Base-by-base conservation (phyloP, 2,888 invertebrate genomes). In the Coleophora deauratella region DNA sequence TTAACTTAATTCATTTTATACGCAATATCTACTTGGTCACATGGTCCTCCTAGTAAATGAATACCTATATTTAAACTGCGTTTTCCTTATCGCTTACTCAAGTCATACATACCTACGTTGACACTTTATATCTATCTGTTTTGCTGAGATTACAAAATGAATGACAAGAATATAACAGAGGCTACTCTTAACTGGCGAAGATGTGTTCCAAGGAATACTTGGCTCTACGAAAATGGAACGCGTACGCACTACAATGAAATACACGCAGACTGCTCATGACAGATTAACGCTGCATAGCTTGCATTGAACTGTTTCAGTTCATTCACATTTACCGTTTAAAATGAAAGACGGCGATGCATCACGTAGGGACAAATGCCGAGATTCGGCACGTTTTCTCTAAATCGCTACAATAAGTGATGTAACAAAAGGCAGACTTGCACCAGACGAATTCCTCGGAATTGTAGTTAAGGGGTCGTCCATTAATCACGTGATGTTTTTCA, bases 361-460 rank as follows among this genome's bases (percentile, higher is more conserved):
- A 12, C 45, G 44, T 39, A 43, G 38, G 30, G 40, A 52, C 47
- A 50, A 47, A 41, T 43, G 48, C 27, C 38, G 42, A 47, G 47
- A 30, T 49, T 44, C 43, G 46, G 46, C 44, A 35, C 33, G 36
- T 42, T 40, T 45, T 36, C 44, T 41, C 44, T 54, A 55, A 53
- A 37, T 11, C n/a, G 21, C 13, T 28, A 55, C 57, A 44, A 48
- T 56, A 61, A 56, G 67, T 84, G 84, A 82, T 82, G 82, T 75
- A 82, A 84, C 59, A 71, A 55, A 52, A 41, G 38, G 43, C 54
- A 69, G 68, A 69, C 66, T 84, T 81, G 63, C 81, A 65, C 62
- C 63, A 82, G 77, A 72, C 73, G 47, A 66, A 72, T 78, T 71
- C 67, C 59, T 56, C 53, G 50, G 51, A 61, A 61, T 61, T 62